Percentiles rank a stretch among this genome's conserved stretches.
Conservation (phyloP, 2,113 vertebrate genomes). For the Phylloscopus whistleri region DNA sequence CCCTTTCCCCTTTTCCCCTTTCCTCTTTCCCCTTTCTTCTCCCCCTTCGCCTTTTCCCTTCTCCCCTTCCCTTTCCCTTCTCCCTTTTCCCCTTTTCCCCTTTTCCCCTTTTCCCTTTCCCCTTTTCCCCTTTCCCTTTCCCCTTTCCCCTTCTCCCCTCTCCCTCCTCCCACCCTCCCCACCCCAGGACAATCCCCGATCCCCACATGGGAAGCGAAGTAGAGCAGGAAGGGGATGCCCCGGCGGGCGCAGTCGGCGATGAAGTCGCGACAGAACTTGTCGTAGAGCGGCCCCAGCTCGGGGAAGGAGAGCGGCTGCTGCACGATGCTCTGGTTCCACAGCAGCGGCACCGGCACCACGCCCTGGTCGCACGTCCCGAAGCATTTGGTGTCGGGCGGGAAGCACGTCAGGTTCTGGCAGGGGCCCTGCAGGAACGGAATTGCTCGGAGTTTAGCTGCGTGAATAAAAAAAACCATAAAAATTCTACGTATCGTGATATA, state of each 20-base stretch:
- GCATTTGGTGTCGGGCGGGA: conserved; percentile 85
- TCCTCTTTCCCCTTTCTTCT: too few species aligned
- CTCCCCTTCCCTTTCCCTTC: too few species aligned
- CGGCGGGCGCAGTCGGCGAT: conserved; percentile 73
- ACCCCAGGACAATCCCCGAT: too few species aligned
- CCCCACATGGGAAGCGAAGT: conserved; percentile 88
- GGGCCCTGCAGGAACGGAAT: conserved; percentile 77
- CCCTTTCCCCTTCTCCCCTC: background rate
- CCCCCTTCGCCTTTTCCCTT: too few species aligned
- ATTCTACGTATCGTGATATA: too few species aligned
- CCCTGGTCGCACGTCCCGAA: conserved; percentile 82
- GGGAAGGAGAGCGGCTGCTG: conserved; percentile 88
- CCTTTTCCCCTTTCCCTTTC: too few species aligned
- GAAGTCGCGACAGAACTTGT: conserved; percentile 78
- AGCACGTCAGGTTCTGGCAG: conserved; percentile 91
- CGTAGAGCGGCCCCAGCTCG: conserved; percentile 78
- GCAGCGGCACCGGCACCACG: conserved; percentile 77
- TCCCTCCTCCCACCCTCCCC: background rate
- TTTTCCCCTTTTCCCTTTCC: accelerated
- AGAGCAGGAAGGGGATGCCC: conserved; percentile 87
- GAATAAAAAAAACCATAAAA: background rate
- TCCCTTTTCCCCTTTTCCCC: too few species aligned
- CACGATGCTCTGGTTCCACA: conserved; percentile 78
- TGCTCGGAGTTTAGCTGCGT: too few species aligned
- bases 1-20: too few species aligned